phyloP scores from a whole-genome alignment of 1,140 invertebrate genomes.

The Vollenhovia emeryi region DNA sequence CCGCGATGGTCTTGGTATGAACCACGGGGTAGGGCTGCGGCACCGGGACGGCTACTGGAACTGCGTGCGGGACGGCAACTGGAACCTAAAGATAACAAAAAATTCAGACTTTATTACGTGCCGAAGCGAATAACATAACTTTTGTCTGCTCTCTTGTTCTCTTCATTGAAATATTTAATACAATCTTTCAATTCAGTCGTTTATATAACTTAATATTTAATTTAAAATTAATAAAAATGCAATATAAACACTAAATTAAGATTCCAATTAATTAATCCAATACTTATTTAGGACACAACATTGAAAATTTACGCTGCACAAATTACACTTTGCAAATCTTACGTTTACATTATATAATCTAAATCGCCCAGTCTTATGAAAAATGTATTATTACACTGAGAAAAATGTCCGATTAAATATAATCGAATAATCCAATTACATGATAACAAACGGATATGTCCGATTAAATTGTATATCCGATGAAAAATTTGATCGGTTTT shows the following conservation, averaged over 20 bases:
- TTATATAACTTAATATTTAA: not conserved
- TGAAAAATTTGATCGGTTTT: too few species aligned
- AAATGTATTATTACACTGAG: too few species aligned
- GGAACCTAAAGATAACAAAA: conserved; percentile 77
- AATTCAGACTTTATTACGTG: not conserved
- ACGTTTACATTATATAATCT: not conserved
- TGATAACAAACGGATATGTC: too few species aligned
- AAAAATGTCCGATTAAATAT: too few species aligned
- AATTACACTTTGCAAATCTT: not conserved
- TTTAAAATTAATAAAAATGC: not conserved
- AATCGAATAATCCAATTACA: too few species aligned
- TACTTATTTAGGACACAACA: not conserved
- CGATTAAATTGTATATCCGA: too few species aligned
- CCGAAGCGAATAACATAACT: not conserved
- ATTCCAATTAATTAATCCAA: not conserved
- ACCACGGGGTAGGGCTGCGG: conserved; percentile 82
- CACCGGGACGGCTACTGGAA: conserved; percentile 81
- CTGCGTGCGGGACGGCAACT: conserved; percentile 81
- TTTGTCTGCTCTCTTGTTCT: not conserved
- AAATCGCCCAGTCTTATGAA: too few species aligned
- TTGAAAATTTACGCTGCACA: not conserved
- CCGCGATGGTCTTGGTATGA: conserved; percentile 79
- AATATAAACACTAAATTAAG: not conserved
- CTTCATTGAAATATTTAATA: not conserved
- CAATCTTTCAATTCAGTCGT: not conserved